Percentiles rank a stretch among this genome's conserved stretches.
Conservation (phyloP, 2,113 vertebrate species). For the Mobula hypostoma region DNA sequence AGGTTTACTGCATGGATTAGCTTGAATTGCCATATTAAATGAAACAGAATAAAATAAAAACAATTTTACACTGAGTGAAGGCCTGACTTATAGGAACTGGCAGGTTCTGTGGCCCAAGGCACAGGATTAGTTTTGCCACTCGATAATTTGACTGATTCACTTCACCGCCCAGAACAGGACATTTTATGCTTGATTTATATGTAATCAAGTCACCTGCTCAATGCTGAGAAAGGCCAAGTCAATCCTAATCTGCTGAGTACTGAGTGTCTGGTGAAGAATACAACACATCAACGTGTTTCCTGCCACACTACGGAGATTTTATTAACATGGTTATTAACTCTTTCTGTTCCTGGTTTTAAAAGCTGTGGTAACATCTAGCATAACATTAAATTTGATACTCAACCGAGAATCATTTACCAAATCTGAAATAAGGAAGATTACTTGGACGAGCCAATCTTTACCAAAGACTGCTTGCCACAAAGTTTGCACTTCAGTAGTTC, state of each 20-base stretch:
- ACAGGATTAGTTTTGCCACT: conserved; percentile 70
- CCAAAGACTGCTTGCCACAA: background rate
- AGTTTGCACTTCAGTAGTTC: background rate
- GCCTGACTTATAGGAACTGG: conserved; percentile 71
- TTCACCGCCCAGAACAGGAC: conserved; percentile 65
- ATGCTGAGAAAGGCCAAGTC: conserved; percentile 47
- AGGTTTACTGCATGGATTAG: conserved; percentile 55
- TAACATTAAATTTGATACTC: background rate
- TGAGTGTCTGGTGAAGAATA: conserved; percentile 13
- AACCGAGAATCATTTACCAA: background rate
- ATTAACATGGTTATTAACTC: conserved; percentile 43
- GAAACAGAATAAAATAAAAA: conserved; percentile 68
- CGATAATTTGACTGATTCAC: conserved; percentile 73
- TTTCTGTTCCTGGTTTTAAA: conserved; percentile 48
- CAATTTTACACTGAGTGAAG: conserved; percentile 67
- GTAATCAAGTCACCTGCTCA: conserved; percentile 69
- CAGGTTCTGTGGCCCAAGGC: conserved; percentile 63
- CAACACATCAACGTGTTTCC: conserved; percentile 19
- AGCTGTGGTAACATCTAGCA: conserved; percentile 38
- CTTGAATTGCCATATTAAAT: conserved; percentile 72
- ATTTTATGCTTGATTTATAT: conserved; percentile 73
- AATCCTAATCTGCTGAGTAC: conserved; percentile 43
- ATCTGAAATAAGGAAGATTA: background rate
- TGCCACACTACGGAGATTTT: conserved; percentile 40
- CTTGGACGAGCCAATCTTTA: background rate